phyloP scores from a whole-genome alignment of 2,888 invertebrate species.

The Microplitis deprimator region DNA sequence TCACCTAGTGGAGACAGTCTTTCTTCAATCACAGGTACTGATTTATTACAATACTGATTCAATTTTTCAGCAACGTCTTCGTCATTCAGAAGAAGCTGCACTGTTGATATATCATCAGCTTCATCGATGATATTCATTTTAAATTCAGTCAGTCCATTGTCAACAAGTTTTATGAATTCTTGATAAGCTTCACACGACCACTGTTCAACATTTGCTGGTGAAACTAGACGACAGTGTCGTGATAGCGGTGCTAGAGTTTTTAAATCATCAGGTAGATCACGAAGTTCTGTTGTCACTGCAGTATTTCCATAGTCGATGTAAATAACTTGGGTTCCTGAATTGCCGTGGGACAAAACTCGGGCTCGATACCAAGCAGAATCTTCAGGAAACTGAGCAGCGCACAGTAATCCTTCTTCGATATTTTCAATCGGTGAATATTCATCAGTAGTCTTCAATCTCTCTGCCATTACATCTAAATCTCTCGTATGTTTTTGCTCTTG shows the following conservation, averaged over 20 bases:
- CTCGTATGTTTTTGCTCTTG: slow-evolving; percentile 77
- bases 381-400: slow-evolving; percentile 79
- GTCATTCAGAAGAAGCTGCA: slow-evolving; percentile 26
- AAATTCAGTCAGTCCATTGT: slow-evolving; percentile 73
- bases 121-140: slow-evolving; percentile 74
- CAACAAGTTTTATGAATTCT: slow-evolving; percentile 66
- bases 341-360: slow-evolving; percentile 76
- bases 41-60: slow-evolving; percentile 29
- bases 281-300: slow-evolving; percentile 75
- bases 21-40: slow-evolving; percentile 53
- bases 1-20: slow-evolving; percentile 64
- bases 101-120: slow-evolving; percentile 77
- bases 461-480: slow-evolving; percentile 77
- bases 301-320: slow-evolving; percentile 83
- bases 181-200: slow-evolving; percentile 69
- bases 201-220: slow-evolving; percentile 70
- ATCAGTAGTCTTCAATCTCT: slow-evolving; percentile 73
- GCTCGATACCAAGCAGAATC: slow-evolving; percentile 81
- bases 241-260: slow-evolving; percentile 75
- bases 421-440: slow-evolving; percentile 74
- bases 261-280: slow-evolving; percentile 76
- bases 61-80: slow-evolving; percentile 38
- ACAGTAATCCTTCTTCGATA: slow-evolving; percentile 76
- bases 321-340: slow-evolving; percentile 75
- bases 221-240: slow-evolving; percentile 76